Percentiles rank a stretch among this genome's conserved stretches.
Conservation (phyloP, 1,140 invertebrate species). For the Lutraria rhynchaena region DNA sequence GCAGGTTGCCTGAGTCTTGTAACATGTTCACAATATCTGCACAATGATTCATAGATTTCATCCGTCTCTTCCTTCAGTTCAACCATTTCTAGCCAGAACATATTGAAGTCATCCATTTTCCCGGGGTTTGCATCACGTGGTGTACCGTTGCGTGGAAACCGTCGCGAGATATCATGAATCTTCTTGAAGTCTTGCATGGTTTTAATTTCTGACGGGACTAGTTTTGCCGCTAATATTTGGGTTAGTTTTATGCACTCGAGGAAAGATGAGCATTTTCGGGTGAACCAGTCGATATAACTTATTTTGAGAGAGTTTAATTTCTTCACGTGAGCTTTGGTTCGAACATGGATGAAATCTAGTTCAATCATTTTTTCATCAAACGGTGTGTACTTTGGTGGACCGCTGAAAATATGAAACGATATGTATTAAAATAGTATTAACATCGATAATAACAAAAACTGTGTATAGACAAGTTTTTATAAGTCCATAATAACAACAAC, state of each 20-base stretch:
- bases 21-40: slow-evolving; percentile 67
- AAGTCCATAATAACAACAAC: background rate
- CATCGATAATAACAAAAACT: background rate
- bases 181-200: slow-evolving; percentile 65
- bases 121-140: slow-evolving; percentile 47
- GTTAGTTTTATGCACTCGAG: slow-evolving; percentile 66
- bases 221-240: slow-evolving; percentile 62
- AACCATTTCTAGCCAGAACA: slow-evolving; percentile 65
- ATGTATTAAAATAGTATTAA: no score
- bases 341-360: slow-evolving; percentile 66
- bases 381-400: slow-evolving; percentile 46
- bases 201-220: slow-evolving; percentile 54
- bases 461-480: background rate
- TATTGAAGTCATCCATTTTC: slow-evolving; percentile 64
- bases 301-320: slow-evolving; percentile 64
- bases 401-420: slow-evolving; percentile 41
- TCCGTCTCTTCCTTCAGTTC: slow-evolving; percentile 67
- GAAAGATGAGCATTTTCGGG: slow-evolving; percentile 63
- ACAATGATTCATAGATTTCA: slow-evolving; percentile 63
- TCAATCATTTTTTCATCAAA: slow-evolving; percentile 70
- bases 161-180: slow-evolving; percentile 53
- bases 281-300: slow-evolving; percentile 73
- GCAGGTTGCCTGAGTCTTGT: slow-evolving; percentile 66
- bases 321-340: slow-evolving; percentile 62
- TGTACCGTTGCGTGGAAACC: slow-evolving; percentile 61